These are phyloP conservation scores for Anhinga anhinga DNA, from an alignment of 2,113 vertebrate species.

Conservation along the genomic window DNA sequence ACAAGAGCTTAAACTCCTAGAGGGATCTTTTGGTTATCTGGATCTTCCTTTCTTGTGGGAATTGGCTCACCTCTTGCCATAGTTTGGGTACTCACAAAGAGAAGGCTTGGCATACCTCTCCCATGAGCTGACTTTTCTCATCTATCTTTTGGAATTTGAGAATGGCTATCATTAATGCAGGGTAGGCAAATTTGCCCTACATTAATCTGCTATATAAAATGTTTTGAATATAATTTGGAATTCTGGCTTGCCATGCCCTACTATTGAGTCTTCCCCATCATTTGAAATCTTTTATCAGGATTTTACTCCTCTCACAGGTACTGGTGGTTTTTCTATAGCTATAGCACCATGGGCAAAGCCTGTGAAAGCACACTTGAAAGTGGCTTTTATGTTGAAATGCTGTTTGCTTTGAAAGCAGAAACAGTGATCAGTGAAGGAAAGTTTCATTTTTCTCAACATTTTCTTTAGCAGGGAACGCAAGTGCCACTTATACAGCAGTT, in stretches of 20 bases:
- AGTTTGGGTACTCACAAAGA: background rate
- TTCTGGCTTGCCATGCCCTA: background rate
- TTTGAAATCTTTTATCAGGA: background rate
- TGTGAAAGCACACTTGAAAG: background rate
- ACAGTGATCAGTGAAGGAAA: background rate
- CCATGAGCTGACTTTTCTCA: background rate
- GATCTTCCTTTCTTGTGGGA: background rate
- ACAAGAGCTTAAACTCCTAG: background rate
- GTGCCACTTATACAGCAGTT: background rate
- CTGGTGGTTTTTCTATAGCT: background rate
- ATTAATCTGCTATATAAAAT: background rate
- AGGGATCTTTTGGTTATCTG: background rate
- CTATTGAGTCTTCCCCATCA: background rate
- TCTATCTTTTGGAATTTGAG: background rate
- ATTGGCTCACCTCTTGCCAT: background rate
- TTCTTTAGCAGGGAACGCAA: background rate
- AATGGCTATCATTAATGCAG: background rate
- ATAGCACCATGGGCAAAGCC: background rate
- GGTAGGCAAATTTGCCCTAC: background rate
- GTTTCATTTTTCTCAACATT: background rate
- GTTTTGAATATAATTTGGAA: background rate
- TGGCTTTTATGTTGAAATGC: background rate
- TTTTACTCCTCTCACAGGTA: background rate
- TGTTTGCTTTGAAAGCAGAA: background rate
- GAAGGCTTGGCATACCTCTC: background rate